A percentile compares a stretch with the other conserved stretches of the same genome.
These are phyloP conservation scores for Lacanobia wlatinum DNA, from an alignment of 2,888 invertebrate species.

Conservation along the genomic window DNA sequence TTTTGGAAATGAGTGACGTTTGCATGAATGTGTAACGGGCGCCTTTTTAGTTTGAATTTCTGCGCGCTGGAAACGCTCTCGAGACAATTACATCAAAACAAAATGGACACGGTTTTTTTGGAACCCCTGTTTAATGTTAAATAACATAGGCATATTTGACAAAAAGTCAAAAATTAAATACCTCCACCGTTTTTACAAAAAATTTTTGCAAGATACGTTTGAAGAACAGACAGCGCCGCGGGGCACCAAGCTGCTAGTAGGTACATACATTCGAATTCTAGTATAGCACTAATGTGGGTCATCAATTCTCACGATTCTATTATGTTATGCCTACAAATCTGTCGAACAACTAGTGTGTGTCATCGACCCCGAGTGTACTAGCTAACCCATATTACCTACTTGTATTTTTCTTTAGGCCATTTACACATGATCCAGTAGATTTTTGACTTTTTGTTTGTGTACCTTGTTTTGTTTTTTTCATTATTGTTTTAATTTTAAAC, in stretches of 20 bases:
- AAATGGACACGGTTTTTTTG: no score
- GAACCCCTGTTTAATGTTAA: no score
- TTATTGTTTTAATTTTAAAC: not conserved
- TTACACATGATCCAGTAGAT: slow-evolving; percentile 49
- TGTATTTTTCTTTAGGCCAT: slow-evolving; percentile 47
- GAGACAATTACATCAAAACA: no score
- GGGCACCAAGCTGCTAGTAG: slow-evolving; percentile 17
- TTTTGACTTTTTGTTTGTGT: slow-evolving; percentile 27
- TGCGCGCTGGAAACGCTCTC: no score
- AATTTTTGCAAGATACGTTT: not conserved
- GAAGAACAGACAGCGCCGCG: slow-evolving; percentile 18
- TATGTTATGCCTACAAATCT: slow-evolving; percentile 72
- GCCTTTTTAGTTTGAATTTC: no score
- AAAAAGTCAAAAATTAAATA: no score
- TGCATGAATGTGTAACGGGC: no score
- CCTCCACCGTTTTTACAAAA: not conserved
- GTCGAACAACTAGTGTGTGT: slow-evolving; percentile 65
- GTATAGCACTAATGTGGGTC: slow-evolving; percentile 70
- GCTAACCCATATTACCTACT: slow-evolving; percentile 60
- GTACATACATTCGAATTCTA: slow-evolving; percentile 64
- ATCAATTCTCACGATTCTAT: slow-evolving; percentile 74
- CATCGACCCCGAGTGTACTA: slow-evolving; percentile 65
- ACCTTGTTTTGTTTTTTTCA: not conserved
- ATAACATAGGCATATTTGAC: no score
- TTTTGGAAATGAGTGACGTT: no score